A percentile compares a stretch with the other conserved stretches of the same genome.
These are phyloP conservation scores for Nyctalus aviator DNA, from an alignment of 2,797 vertebrate species.

Conservation along the genomic window DNA sequence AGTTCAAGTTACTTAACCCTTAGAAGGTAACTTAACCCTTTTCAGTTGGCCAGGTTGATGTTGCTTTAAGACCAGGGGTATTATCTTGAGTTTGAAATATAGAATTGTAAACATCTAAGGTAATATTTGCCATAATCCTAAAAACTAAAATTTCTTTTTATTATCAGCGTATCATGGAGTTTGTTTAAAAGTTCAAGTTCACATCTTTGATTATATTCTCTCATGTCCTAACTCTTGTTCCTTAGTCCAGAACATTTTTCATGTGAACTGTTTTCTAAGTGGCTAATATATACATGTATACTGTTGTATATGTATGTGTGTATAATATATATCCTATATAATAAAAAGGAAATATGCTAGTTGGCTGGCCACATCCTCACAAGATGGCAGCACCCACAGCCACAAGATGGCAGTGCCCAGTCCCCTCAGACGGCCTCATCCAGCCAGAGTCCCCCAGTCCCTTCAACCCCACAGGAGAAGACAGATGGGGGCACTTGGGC, in stretches of 20 bases:
- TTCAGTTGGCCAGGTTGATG: neutral
- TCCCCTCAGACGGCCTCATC: no score
- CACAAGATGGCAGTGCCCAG: no score
- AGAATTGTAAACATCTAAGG: neutral
- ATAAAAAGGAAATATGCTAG: no score
- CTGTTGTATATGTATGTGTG: neutral
- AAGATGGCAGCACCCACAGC: no score
- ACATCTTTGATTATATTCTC: neutral
- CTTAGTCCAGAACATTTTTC: neutral
- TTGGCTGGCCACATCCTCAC: no score
- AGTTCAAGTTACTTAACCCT: neutral
- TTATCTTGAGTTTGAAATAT: neutral
- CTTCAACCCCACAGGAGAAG: no score
- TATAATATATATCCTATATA: neutral
- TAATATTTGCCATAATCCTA: neutral
- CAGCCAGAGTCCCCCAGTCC: no score
- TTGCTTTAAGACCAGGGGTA: neutral
- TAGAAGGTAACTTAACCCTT: neutral
- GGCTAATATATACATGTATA: neutral
- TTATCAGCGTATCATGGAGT: neutral
- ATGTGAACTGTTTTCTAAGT: neutral
- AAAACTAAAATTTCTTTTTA: constrained; percentile 37
- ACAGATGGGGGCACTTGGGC: no score
- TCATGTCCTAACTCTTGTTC: neutral
- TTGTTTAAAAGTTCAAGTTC: neutral